Percentiles rank a stretch among this genome's conserved stretches.
These are phyloP conservation scores for Regulus satrapa DNA, from an alignment of 2,113 vertebrate genomes.

Conservation along the genomic window DNA sequence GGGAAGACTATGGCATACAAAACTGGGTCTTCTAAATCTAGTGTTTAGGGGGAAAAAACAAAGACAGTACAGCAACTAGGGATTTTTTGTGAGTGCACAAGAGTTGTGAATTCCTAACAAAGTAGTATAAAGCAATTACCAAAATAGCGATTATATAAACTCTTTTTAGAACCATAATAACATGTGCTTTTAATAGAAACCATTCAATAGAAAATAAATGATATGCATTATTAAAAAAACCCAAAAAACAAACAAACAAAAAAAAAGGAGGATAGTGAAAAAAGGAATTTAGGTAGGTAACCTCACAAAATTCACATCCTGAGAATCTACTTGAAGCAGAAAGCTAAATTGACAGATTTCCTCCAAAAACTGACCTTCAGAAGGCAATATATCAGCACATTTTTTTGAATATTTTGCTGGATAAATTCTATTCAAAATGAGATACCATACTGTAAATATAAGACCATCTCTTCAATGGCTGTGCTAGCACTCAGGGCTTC, in stretches of 20 bases:
- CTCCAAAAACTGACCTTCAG: neutral
- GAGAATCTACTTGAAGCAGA: neutral
- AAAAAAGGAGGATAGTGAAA: neutral
- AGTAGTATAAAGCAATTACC: neutral
- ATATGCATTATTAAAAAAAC: neutral
- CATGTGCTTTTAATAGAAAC: neutral
- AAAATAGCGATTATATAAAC: neutral
- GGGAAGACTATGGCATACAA: neutral
- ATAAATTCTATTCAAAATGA: slow-evolving; percentile 53
- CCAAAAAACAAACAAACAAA: too few relatives aligned
- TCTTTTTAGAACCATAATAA: neutral
- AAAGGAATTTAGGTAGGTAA: neutral
- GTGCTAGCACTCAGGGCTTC: neutral
- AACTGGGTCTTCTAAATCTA: neutral
- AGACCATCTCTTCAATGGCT: neutral
- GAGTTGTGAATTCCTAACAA: neutral
- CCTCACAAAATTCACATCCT: neutral
- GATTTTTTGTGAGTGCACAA: neutral
- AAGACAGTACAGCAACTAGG: neutral
- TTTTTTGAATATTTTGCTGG: slow-evolving; percentile 17
- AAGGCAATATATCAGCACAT: neutral
- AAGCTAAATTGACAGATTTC: neutral
- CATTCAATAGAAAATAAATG: neutral
- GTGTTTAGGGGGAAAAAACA: neutral
- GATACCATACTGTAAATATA: slow-evolving; percentile 2